Base-by-base conservation (phyloP, 2,797 vertebrate species). In the Enteromius unitaeniatus region DNA sequence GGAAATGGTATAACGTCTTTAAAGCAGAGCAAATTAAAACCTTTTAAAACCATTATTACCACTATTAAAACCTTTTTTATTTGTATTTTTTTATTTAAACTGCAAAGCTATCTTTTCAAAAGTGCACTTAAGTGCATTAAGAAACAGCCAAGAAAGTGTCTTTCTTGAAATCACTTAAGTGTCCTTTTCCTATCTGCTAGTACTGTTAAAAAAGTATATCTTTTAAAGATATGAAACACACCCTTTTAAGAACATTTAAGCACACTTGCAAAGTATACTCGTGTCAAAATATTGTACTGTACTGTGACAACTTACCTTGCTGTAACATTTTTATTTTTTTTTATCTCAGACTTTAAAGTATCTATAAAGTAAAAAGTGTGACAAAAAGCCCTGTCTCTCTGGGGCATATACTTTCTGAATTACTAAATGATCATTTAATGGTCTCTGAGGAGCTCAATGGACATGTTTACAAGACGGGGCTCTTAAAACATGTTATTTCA, bases 401-500 rank as follows among this genome's bases (percentile, higher is more conserved):
- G 26, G 8, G 60, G 67, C 9, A 0, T 23, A 40, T 4, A 55
- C 1, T 58, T 14, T 4, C 17, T n/a, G 40, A 73, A 60, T 28
- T 11, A 21, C 68, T 72, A 62, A 62, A 81, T 72, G 13, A 58
- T 62, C 4, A 19, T 62, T 23, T 34, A 37, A 81, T 23, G 4
- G 7, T 19, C 60, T 73, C 40, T 34, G 37, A 34, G 37, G 68
- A 58, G 37, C 21, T 31, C 37, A 45, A 13, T 58, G 49, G 31
- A 69, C n/a, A 69, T 72, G 68, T 60, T 81, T 62, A 60, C 53
- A 60, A 60, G 49, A 81, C 6, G 10, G 23, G 11, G 13, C 53
- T 60, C 26, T 53, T n/a, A 15, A n/a, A 65, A 49, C 51, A 37
- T 37, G 78, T 53, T 69, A 68, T 79, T 79, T 40, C 78, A 47